phyloP scores from a whole-genome alignment of 2,888 invertebrate species.

The Torymus tubicola region DNA sequence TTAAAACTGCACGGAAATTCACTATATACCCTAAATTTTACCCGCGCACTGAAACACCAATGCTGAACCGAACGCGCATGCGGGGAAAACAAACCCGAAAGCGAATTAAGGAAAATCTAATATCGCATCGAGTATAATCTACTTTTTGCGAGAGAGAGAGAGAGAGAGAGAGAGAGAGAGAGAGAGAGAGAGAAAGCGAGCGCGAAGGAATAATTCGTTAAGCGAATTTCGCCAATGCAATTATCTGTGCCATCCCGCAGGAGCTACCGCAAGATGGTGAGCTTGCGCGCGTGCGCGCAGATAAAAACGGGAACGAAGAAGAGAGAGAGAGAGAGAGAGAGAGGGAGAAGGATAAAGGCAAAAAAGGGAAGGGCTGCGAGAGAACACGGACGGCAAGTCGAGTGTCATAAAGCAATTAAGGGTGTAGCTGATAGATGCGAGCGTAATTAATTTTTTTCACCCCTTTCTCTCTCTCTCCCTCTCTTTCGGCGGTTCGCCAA shows the following conservation, averaged over 20 bases:
- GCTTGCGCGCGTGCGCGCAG: neutral
- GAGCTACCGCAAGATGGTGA: conserved; percentile 35
- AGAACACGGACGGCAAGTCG: conserved; percentile 44
- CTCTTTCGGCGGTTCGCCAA: conserved; percentile 14
- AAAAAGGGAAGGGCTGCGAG: conserved; percentile 1
- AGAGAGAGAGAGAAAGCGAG: conserved; percentile 59
- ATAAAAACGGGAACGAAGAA: conserved; percentile 31
- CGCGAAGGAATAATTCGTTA: conserved; percentile 67
- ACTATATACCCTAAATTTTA: conserved; percentile 19
- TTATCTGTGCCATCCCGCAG: conserved; percentile 64
- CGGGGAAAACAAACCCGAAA: conserved; percentile 51
- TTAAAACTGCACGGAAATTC: neutral
- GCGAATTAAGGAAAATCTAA: conserved; percentile 55
- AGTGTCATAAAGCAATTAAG: conserved; percentile 61
- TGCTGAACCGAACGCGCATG: neutral
- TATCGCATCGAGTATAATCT: conserved; percentile 53
- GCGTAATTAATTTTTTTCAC: conserved; percentile 63
- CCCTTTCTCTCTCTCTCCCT: neutral
- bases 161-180: conserved; percentile 60
- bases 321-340: neutral
- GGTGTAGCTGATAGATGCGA: conserved; percentile 60
- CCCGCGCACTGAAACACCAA: neutral
- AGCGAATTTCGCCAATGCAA: conserved; percentile 70
- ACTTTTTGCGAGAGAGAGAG: conserved; percentile 50
- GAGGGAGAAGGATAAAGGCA: neutral